Percentiles rank a stretch among this genome's conserved stretches.
Evolutionary conservation across 1,140 invertebrate species (phyloP).

Genomic region (Trachelipus rathkii): DNA sequence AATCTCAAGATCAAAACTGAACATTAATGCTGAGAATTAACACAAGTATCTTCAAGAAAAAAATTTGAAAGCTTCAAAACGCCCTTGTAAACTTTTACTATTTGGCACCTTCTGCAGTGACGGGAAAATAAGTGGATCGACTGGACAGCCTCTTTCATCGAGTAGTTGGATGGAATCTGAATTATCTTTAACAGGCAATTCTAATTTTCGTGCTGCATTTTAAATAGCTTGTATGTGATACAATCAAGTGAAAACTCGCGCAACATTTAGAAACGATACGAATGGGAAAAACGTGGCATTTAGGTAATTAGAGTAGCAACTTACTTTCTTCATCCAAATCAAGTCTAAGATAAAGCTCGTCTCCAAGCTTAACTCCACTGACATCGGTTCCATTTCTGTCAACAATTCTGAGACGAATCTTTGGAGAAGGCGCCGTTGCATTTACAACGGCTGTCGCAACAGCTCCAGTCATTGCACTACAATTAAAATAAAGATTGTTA

Average conservation of each 20-base stretch:
- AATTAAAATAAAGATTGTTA: conserved; percentile 9
- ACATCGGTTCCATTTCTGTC: conserved; percentile 49
- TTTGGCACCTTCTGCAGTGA: conserved; percentile 51
- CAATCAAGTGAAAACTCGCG: too few species aligned
- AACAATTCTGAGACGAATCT: conserved; percentile 50
- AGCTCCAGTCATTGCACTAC: conserved; percentile 29
- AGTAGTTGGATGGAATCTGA: conserved; percentile 55
- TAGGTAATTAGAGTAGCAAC: conserved; percentile 1
- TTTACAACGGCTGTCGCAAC: conserved; percentile 50
- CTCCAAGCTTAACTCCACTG: conserved; percentile 49
- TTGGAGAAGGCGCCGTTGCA: conserved; percentile 51
- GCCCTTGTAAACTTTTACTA: conserved; percentile 52
- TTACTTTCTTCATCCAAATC: conserved; percentile 50
- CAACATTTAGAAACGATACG: too few species aligned
- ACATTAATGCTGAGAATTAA: conserved; percentile 65
- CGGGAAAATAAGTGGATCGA: conserved; percentile 56
- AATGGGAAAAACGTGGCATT: too few species aligned
- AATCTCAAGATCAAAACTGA: conserved; percentile 62
- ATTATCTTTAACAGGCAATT: conserved; percentile 55
- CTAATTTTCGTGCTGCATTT: conserved; percentile 57
- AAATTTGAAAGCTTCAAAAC: conserved; percentile 67
- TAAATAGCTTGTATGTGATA: too few species aligned
- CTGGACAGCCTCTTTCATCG: conserved; percentile 58
- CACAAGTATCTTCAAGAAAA: conserved; percentile 62
- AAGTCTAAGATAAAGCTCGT: conserved; percentile 50